Conservation (phyloP, 2,797 vertebrate genomes). For the Salarias fasciatus region DNA sequence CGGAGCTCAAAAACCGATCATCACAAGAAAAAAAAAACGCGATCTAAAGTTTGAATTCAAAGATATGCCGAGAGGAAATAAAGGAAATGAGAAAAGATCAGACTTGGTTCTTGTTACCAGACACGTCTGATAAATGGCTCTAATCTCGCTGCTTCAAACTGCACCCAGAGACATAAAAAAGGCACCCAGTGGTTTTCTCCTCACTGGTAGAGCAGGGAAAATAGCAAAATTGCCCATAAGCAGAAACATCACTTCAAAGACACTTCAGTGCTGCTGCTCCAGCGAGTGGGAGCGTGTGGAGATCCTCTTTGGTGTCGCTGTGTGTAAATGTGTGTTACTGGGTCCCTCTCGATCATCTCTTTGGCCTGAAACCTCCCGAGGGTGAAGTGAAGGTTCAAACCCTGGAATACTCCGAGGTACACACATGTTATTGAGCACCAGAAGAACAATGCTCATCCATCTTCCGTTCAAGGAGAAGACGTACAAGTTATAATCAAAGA, state of each 20-base stretch:
- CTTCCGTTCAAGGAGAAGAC: too few species aligned
- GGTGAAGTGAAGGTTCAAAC: conserved; percentile 8
- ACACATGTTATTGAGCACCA: not conserved
- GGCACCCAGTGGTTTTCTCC: conserved; percentile 8
- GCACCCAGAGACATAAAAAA: conserved; percentile 20
- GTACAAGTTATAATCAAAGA: too few species aligned
- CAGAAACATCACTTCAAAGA: conserved; percentile 51
- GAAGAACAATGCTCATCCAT: not conserved
- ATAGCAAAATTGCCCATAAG: conserved; percentile 35
- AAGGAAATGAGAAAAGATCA: conserved; percentile 12
- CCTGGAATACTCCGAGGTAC: not conserved
- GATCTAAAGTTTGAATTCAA: too few species aligned
- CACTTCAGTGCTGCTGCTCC: conserved; percentile 40
- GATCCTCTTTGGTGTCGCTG: conserved; percentile 28
- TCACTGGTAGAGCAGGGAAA: conserved; percentile 29
- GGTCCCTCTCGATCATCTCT: conserved; percentile 20
- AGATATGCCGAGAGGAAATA: too few species aligned
- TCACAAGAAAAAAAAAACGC: too few species aligned
- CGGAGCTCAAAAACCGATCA: too few species aligned
- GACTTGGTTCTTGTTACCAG: not conserved
- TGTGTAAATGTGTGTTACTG: conserved; percentile 28
- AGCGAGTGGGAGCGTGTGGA: conserved; percentile 25
- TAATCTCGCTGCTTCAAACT: conserved; percentile 22
- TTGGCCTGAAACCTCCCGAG: not conserved
- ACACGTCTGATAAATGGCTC: conserved; percentile 17